Percentiles rank a stretch among this genome's conserved stretches.
Conservation (phyloP, 2,797 vertebrate genomes). For the Naso thynnoides region DNA sequence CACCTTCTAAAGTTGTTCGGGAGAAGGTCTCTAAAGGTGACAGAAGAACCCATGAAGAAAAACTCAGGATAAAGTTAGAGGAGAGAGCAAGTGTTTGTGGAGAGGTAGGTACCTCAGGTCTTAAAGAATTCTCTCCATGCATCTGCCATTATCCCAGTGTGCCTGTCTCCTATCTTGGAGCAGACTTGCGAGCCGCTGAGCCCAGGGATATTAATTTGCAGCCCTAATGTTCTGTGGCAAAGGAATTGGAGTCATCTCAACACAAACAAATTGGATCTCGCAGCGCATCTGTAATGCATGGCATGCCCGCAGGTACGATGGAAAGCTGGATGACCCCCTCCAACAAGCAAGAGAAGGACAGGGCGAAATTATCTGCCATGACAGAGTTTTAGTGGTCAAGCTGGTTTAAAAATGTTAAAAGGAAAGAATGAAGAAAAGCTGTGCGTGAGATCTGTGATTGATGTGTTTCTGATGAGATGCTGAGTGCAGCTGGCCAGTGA, state of each 20-base stretch:
- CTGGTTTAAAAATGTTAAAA: slow-evolving; percentile 6
- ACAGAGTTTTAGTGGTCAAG: slow-evolving; percentile 37
- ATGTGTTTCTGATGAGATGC: slow-evolving; percentile 64
- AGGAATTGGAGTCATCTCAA: slow-evolving; percentile 79
- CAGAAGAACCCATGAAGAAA: slow-evolving; percentile 54
- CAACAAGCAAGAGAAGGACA: slow-evolving; percentile 26
- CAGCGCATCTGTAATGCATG: slow-evolving; percentile 73
- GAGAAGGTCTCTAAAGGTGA: slow-evolving; percentile 67
- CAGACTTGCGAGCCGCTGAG: slow-evolving; percentile 62
- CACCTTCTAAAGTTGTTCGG: slow-evolving; percentile 63
- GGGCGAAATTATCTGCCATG: neutral
- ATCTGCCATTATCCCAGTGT: slow-evolving; percentile 56
- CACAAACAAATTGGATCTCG: slow-evolving; percentile 81
- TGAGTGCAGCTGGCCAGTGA: slow-evolving; percentile 42
- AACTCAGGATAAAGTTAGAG: slow-evolving; percentile 1
- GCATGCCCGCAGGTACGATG: slow-evolving; percentile 54
- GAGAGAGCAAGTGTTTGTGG: slow-evolving; percentile 24
- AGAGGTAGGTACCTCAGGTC: slow-evolving; percentile 34
- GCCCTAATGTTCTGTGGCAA: slow-evolving; percentile 83
- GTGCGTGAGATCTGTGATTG: slow-evolving; percentile 52
- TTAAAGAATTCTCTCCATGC: slow-evolving; percentile 58
- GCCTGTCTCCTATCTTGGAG: slow-evolving; percentile 60
- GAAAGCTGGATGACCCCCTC: slow-evolving; percentile 21
- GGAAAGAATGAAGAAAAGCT: slow-evolving; percentile 23
- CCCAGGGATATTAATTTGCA: slow-evolving; percentile 80